Evolutionary conservation across 92 coral and sea anemone genomes (phyloP).

Genomic region (Epizoanthus stellaris): DNA sequence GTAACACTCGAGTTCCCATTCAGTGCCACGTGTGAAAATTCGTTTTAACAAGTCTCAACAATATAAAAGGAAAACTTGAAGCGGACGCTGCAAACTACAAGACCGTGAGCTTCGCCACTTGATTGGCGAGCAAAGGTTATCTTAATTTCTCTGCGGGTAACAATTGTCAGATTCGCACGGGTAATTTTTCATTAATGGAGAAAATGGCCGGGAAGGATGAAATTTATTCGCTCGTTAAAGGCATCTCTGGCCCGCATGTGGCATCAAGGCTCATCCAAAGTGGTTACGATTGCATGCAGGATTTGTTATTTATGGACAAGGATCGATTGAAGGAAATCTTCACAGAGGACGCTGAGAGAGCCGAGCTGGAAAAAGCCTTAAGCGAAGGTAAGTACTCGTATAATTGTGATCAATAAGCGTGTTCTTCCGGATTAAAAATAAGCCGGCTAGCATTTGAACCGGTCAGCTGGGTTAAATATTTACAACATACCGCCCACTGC

Average conservation of each 20-base stretch:
- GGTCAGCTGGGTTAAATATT: not conserved
- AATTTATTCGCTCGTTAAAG: slow-evolving; percentile 5
- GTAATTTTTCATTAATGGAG: not conserved
- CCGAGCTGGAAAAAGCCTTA: slow-evolving; percentile 13
- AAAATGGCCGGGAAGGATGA: slow-evolving; percentile 34
- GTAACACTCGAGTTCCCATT: not conserved
- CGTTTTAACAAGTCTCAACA: not conserved
- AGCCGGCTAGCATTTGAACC: not conserved
- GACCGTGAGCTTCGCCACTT: not conserved
- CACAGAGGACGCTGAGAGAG: slow-evolving; percentile 1
- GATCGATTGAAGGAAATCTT: slow-evolving; percentile 10
- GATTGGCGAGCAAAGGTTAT: not conserved
- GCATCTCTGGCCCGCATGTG: slow-evolving; percentile 17
- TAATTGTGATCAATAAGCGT: not conserved
- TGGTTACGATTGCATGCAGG: slow-evolving; percentile 37
- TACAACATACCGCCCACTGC: slow-evolving; percentile 3
- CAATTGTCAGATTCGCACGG: slow-evolving; percentile 3
- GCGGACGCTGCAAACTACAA: not conserved
- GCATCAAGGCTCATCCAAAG: slow-evolving; percentile 15
- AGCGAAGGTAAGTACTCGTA: slow-evolving; percentile 18
- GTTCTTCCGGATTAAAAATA: not conserved
- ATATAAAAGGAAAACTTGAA: not conserved
- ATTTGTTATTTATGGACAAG: slow-evolving; percentile 23
- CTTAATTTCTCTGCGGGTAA: not conserved
- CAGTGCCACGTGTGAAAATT: slow-evolving; percentile 27